A percentile compares a stretch with the other conserved stretches of the same genome.
phyloP scores from a whole-genome alignment of 2,888 invertebrate genomes.

The Xanthia togata region DNA sequence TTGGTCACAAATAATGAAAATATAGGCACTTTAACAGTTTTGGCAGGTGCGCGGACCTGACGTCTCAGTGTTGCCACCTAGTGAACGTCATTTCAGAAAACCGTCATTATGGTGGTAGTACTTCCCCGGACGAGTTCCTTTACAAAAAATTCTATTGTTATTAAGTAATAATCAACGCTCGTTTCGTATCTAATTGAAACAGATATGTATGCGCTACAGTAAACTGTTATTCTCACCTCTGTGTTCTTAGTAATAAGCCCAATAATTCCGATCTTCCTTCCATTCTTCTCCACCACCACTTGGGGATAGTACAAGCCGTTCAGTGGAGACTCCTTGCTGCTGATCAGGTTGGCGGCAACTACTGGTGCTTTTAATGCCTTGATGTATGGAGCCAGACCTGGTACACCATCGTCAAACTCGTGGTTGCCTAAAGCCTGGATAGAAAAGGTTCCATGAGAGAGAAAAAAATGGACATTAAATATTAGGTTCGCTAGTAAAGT shows the following conservation, averaged over 20 bases:
- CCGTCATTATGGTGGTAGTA: too few species aligned
- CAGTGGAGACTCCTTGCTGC: conserved; percentile 91
- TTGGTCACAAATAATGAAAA: too few species aligned
- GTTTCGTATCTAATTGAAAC: background rate
- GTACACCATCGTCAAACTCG: conserved; percentile 94
- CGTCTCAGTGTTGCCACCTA: too few species aligned
- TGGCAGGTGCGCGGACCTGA: too few species aligned
- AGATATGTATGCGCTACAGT: background rate
- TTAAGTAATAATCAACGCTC: background rate
- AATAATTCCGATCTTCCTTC: conserved; percentile 94
- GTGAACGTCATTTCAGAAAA: too few species aligned
- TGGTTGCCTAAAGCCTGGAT: conserved; percentile 95
- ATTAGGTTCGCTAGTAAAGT: too few species aligned
- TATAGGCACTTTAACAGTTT: too few species aligned
- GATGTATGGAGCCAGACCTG: conserved; percentile 93
- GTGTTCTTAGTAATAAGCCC: conserved; percentile 94
- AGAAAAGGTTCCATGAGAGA: background rate
- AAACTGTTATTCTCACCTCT: conserved; percentile 80
- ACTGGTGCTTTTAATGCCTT: conserved; percentile 92
- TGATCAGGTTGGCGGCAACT: conserved; percentile 94
- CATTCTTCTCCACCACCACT: conserved; percentile 91
- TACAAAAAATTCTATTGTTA: background rate
- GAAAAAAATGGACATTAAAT: too few species aligned
- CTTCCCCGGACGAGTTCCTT: too few species aligned
- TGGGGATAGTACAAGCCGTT: conserved; percentile 92